Evolutionary conservation across 1,140 invertebrate species (phyloP).

Genomic region (Berghia stephanieae): DNA sequence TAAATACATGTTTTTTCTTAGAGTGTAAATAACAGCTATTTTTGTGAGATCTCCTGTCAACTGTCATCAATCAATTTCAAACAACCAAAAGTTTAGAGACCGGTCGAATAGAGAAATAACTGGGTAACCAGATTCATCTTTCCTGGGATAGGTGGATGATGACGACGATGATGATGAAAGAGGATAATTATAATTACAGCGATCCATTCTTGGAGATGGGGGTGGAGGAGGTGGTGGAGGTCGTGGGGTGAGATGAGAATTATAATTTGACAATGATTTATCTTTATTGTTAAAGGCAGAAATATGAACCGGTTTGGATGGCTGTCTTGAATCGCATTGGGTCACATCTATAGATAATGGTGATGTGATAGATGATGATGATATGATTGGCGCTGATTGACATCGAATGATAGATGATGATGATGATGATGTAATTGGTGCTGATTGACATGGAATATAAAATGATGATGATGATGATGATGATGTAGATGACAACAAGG

Average conservation of each 20-base stretch:
- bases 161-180: neutral
- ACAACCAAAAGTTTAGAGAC: constrained; percentile 12
- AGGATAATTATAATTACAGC: too few relatives aligned
- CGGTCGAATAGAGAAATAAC: constrained; percentile 23
- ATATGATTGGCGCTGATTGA: neutral
- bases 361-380: neutral
- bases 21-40: too few relatives aligned
- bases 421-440: neutral
- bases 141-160: neutral
- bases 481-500: neutral
- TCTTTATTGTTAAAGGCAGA: too few relatives aligned
- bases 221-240: too few relatives aligned
- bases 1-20: too few relatives aligned
- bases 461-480: neutral
- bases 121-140: neutral
- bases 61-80: constrained; percentile 16
- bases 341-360: too few relatives aligned
- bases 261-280: too few relatives aligned
- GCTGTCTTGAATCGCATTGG: too few relatives aligned
- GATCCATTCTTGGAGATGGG: too few relatives aligned
- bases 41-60: neutral
- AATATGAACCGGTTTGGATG: too few relatives aligned
- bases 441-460: neutral
- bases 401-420: neutral
- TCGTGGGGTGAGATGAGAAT: too few relatives aligned